phyloP scores from a whole-genome alignment of 2,888 invertebrate species.

The Leucoma salicis region DNA sequence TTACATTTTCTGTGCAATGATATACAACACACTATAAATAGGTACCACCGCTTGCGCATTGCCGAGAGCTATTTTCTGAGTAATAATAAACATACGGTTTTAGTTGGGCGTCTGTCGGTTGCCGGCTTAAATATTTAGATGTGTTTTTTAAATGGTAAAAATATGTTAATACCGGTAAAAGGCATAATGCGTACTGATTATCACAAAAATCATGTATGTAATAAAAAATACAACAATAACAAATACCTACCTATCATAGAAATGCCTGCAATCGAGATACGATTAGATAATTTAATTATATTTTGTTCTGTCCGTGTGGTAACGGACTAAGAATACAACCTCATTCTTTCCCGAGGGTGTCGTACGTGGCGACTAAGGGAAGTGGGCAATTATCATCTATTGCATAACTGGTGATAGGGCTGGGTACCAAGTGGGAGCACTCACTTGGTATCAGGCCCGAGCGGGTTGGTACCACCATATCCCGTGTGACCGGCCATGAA shows the following conservation, averaged over 20 bases:
- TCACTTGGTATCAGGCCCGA: too few species aligned
- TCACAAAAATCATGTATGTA: too few species aligned
- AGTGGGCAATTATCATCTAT: background rate
- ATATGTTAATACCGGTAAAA: background rate
- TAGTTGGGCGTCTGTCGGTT: slow-evolving; percentile 23
- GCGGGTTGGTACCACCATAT: too few species aligned
- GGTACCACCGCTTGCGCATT: slow-evolving; percentile 29
- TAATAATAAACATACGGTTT: slow-evolving; percentile 38
- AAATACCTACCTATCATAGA: too few species aligned
- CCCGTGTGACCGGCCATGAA: too few species aligned
- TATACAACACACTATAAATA: slow-evolving; percentile 54
- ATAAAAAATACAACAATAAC: too few species aligned
- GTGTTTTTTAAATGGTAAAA: background rate
- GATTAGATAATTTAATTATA: too few species aligned
- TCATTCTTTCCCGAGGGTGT: background rate
- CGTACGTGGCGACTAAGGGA: background rate
- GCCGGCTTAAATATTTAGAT: slow-evolving; percentile 5
- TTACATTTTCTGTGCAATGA: slow-evolving; percentile 59
- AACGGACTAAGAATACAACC: background rate
- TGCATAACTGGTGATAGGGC: too few species aligned
- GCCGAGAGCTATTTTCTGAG: slow-evolving; percentile 45
- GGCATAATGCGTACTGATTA: too few species aligned
- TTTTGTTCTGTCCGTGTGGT: background rate
- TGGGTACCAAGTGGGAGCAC: too few species aligned
- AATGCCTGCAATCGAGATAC: too few species aligned